A percentile compares a stretch with the other conserved stretches of the same genome.
Conservation (phyloP, 2,797 vertebrate species). For the Gorsachius magnificus region DNA sequence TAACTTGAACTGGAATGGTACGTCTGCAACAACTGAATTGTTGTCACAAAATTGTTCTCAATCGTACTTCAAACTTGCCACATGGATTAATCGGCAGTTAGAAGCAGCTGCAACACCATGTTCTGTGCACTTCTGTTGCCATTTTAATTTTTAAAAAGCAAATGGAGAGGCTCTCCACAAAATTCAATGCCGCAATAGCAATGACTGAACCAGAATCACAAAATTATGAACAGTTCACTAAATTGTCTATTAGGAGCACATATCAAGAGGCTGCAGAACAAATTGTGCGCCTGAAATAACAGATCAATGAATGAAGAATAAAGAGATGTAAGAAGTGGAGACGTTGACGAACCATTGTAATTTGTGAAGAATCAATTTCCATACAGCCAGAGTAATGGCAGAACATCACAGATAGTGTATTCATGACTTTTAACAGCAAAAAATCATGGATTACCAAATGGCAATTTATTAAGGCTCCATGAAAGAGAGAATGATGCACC, state of each 20-base stretch:
- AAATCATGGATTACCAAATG: neutral
- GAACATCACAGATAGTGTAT: neutral
- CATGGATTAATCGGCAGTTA: neutral
- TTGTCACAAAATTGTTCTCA: conserved; percentile 1
- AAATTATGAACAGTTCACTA: conserved; percentile 57
- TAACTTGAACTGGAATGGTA: neutral
- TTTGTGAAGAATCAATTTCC: conserved; percentile 28
- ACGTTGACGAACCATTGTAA: neutral
- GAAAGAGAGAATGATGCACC: neutral
- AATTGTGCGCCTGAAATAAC: conserved; percentile 44
- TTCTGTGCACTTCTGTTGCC: conserved; percentile 42
- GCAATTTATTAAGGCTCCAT: neutral
- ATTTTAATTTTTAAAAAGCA: conserved; percentile 57
- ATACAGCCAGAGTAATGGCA: neutral
- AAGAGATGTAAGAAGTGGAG: conserved; percentile 19
- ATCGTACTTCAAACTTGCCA: conserved; percentile 13
- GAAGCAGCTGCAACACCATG: conserved; percentile 46
- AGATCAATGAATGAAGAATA: conserved; percentile 27
- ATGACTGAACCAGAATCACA: conserved; percentile 47
- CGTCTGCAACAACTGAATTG: neutral
- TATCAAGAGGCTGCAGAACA: conserved; percentile 49
- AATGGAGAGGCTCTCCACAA: conserved; percentile 52
- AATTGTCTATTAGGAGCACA: conserved; percentile 32
- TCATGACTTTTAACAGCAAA: neutral
- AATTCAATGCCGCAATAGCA: conserved; percentile 43